phyloP scores from a whole-genome alignment of 2,888 invertebrate genomes.

The Bursaphelenchus okinawaensis region DNA sequence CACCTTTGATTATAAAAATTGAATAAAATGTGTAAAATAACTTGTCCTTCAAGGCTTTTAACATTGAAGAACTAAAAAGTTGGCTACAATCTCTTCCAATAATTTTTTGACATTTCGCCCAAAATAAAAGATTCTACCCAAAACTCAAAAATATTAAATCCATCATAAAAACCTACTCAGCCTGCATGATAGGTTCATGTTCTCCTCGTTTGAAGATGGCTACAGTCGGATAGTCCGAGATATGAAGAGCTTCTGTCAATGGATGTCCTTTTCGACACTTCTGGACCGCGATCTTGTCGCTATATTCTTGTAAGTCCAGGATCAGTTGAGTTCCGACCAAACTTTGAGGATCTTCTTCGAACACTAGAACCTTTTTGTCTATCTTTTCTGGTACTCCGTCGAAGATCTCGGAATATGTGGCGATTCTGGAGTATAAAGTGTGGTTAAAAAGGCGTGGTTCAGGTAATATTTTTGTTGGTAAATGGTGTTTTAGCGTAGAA shows the following conservation, averaged over 20 bases:
- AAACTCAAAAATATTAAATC: no score
- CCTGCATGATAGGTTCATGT: conserved; percentile 41
- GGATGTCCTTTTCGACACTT: conserved; percentile 44
- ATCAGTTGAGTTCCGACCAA: conserved; percentile 32
- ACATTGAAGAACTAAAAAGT: no score
- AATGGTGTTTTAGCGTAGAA: no score
- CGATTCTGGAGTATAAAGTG: conserved; percentile 35
- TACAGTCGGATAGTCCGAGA: conserved; percentile 52
- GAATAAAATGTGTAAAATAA: no score
- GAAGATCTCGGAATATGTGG: conserved; percentile 53
- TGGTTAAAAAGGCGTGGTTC: background rate
- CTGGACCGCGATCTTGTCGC: conserved; percentile 38
- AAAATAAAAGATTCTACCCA: no score
- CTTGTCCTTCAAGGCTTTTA: no score
- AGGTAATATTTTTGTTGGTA: background rate
- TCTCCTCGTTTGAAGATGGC: conserved; percentile 53
- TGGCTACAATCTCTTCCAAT: no score
- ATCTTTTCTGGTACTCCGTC: conserved; percentile 35
- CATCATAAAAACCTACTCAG: conserved; percentile 48
- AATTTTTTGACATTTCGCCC: no score
- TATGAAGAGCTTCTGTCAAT: conserved; percentile 47
- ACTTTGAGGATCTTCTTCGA: background rate
- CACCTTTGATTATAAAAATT: no score
- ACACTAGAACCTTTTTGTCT: conserved; percentile 39
- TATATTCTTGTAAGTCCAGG: conserved; percentile 43